Percentiles rank a stretch among this genome's conserved stretches.
Conservation (phyloP, 1,140 invertebrate genomes). For the Microplitis demolitor region DNA sequence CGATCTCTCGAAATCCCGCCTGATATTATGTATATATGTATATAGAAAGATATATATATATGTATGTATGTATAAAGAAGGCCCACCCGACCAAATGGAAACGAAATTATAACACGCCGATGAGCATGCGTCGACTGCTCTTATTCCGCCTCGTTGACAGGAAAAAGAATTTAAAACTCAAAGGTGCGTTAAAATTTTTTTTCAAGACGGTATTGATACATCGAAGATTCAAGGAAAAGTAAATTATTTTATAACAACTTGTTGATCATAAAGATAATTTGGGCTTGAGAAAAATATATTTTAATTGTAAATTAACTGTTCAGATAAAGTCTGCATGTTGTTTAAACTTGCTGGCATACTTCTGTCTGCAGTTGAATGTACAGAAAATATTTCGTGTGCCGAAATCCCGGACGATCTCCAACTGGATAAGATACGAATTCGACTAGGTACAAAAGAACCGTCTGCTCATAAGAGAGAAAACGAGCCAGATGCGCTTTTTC, state of each 20-base stretch:
- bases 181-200: neutral
- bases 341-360: too few relatives aligned
- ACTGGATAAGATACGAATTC: constrained; percentile 42
- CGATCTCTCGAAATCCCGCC: constrained; percentile 56
- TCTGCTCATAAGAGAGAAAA: constrained; percentile 39
- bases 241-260: too few relatives aligned
- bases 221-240: neutral
- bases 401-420: constrained; percentile 17
- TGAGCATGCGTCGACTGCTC: constrained; percentile 62
- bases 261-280: too few relatives aligned
- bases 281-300: too few relatives aligned
- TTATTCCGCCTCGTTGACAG: constrained; percentile 57
- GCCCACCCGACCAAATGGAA: constrained; percentile 51
- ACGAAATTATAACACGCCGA: constrained; percentile 61
- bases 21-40: constrained; percentile 8
- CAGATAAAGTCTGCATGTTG: too few relatives aligned
- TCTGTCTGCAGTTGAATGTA: neutral
- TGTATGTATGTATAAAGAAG: constrained; percentile 8
- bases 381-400: constrained; percentile 6
- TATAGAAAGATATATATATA: too few relatives aligned
- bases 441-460: constrained; percentile 43
- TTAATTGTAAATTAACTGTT: too few relatives aligned
- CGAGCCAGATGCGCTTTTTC: constrained; percentile 56
- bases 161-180: constrained; percentile 24
- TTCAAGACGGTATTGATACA: neutral